phyloP scores from a whole-genome alignment of 2,113 vertebrate genomes.

The Manacus vitellinus region DNA sequence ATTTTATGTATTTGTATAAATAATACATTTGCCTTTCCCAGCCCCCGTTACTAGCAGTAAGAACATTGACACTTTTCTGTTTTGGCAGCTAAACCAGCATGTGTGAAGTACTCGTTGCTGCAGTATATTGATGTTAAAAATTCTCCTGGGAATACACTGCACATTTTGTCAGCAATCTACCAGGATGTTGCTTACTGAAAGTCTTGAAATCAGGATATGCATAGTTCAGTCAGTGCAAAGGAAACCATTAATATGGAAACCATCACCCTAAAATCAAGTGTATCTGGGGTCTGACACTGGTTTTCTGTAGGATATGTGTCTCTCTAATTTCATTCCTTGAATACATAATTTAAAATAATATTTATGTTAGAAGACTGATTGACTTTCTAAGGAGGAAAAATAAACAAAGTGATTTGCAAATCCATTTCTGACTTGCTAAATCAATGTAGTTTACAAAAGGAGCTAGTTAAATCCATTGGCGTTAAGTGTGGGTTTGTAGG shows the following conservation, averaged over 20 bases:
- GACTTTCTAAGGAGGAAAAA: not conserved
- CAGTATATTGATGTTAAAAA: constrained; percentile 2
- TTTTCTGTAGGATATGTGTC: not conserved
- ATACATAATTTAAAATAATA: not conserved
- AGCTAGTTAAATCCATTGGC: not conserved
- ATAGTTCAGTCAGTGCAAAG: not conserved
- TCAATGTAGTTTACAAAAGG: not conserved
- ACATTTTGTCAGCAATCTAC: constrained; percentile 18
- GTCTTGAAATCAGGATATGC: not conserved
- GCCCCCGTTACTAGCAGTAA: not conserved
- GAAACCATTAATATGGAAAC: not conserved
- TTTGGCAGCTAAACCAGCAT: constrained; percentile 5
- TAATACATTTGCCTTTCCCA: constrained; percentile 11
- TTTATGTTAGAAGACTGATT: not conserved
- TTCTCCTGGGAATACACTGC: not conserved
- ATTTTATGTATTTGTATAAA: not conserved
- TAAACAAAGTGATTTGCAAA: not conserved
- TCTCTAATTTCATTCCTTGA: not conserved
- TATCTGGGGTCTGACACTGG: not conserved
- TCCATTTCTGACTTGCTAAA: not conserved
- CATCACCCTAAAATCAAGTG: not conserved
- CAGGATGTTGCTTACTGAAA: not conserved
- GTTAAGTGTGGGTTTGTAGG: not conserved
- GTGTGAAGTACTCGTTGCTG: constrained; percentile 1
- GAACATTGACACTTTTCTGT: not conserved